phyloP scores from a whole-genome alignment of 1,140 invertebrate species.

The Drosophila rhopaloa region DNA sequence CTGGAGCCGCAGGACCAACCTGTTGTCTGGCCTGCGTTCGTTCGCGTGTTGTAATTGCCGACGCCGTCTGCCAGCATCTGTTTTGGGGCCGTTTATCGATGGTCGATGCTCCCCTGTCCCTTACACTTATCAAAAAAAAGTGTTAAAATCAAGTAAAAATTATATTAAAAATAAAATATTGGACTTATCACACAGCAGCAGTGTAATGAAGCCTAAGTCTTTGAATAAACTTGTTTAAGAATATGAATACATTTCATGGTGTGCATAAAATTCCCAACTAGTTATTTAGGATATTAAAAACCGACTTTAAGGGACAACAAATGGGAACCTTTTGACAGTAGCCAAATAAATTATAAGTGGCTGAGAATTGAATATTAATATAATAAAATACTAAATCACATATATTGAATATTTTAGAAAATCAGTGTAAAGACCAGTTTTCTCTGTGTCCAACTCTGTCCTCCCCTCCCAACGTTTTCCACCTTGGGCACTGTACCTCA shows the following conservation, averaged over 20 bases:
- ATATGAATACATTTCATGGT: neutral
- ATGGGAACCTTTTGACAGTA: neutral
- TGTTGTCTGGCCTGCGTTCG: conserved; percentile 63
- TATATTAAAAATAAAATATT: neutral
- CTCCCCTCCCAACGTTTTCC: neutral
- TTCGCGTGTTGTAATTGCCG: conserved; percentile 80
- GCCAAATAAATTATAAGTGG: too few relatives aligned
- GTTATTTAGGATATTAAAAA: neutral
- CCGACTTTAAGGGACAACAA: neutral
- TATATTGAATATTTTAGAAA: neutral
- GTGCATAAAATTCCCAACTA: neutral
- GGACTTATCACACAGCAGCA: neutral
- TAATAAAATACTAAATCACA: too few relatives aligned
- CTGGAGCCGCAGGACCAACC: conserved; percentile 46
- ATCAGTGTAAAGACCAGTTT: neutral
- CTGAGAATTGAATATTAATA: neutral
- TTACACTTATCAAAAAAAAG: conserved; percentile 8
- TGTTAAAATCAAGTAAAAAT: too few relatives aligned
- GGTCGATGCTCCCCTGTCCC: conserved; percentile 29
- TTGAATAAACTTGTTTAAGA: neutral
- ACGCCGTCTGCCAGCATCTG: conserved; percentile 70
- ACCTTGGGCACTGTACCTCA: conserved; percentile 22
- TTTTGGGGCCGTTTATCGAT: conserved; percentile 72
- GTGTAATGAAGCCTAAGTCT: rapidly evolving
- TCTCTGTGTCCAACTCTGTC: neutral